Percentiles rank a stretch among this genome's conserved stretches.
Conservation (phyloP, 2,888 invertebrate species). For the Agrotis segetum region DNA sequence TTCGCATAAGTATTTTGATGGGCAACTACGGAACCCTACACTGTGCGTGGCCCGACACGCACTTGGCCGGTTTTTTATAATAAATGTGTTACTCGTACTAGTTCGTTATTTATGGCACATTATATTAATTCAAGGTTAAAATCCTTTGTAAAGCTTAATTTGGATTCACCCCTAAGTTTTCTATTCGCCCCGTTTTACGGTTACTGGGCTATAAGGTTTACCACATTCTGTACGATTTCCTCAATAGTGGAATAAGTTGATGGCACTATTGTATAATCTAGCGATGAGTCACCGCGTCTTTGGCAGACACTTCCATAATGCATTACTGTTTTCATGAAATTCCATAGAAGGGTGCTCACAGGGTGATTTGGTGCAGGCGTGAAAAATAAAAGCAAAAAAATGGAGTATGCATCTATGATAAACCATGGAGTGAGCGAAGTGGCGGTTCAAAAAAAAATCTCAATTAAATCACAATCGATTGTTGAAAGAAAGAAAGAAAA, state of each 20-base stretch:
- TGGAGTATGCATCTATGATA: not conserved
- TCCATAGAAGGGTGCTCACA: conserved; percentile 20
- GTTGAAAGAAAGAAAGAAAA: no score
- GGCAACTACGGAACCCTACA: no score
- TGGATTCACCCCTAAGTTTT: no score
- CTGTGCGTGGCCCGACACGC: no score
- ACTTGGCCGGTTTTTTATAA: no score
- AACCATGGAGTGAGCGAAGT: conserved; percentile 11
- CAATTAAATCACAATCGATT: not conserved
- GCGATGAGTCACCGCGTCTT: conserved; percentile 11
- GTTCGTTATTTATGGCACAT: no score
- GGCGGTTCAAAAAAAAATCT: no score
- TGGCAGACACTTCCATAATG: conserved; percentile 34
- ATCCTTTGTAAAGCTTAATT: no score
- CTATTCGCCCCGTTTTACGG: no score
- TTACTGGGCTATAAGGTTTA: not conserved
- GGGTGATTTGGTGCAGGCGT: conserved; percentile 38
- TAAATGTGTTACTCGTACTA: no score
- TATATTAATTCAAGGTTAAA: no score
- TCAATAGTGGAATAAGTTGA: not conserved
- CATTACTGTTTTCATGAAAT: conserved; percentile 32
- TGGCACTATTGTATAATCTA: conserved; percentile 12
- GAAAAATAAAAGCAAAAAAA: conserved; percentile 32
- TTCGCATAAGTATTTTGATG: no score
- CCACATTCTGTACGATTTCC: not conserved